Evolutionary conservation across 2,888 invertebrate species (phyloP).

Genomic region (Papilio gigon): DNA sequence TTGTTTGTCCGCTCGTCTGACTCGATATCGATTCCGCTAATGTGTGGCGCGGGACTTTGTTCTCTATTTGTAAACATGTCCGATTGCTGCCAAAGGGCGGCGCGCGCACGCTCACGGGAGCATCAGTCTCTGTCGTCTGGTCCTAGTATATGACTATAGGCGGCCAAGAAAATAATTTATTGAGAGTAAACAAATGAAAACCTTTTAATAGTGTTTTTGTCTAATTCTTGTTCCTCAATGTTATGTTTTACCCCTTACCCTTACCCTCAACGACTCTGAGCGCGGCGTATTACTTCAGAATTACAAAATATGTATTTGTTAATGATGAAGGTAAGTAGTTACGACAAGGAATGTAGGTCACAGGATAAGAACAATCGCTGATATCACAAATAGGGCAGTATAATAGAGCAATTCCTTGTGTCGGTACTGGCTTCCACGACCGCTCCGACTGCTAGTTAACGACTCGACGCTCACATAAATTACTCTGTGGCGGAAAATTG

Average conservation of each 20-base stretch:
- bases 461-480: slow-evolving; percentile 21
- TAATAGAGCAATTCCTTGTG: slow-evolving; percentile 22
- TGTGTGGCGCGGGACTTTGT: slow-evolving; percentile 41
- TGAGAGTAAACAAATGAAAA: too few species aligned
- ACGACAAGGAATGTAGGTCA: background rate
- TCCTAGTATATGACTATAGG: too few species aligned
- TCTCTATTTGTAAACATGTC: slow-evolving; percentile 54
- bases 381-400: slow-evolving; percentile 21
- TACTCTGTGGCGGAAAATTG: slow-evolving; percentile 30
- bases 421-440: background rate
- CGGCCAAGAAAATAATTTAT: too few species aligned
- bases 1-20: slow-evolving; percentile 32
- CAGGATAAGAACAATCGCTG: background rate
- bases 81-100: slow-evolving; percentile 40
- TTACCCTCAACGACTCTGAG: too few species aligned
- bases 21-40: slow-evolving; percentile 38
- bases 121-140: background rate
- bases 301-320: too few species aligned
- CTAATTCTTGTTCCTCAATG: too few species aligned
- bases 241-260: too few species aligned
- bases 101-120: background rate
- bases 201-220: too few species aligned
- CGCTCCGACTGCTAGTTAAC: slow-evolving; percentile 15
- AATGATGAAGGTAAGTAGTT: background rate
- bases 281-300: too few species aligned